phyloP scores from a whole-genome alignment of 2,797 vertebrate genomes.

The Orientallactaga sibirica region DNA sequence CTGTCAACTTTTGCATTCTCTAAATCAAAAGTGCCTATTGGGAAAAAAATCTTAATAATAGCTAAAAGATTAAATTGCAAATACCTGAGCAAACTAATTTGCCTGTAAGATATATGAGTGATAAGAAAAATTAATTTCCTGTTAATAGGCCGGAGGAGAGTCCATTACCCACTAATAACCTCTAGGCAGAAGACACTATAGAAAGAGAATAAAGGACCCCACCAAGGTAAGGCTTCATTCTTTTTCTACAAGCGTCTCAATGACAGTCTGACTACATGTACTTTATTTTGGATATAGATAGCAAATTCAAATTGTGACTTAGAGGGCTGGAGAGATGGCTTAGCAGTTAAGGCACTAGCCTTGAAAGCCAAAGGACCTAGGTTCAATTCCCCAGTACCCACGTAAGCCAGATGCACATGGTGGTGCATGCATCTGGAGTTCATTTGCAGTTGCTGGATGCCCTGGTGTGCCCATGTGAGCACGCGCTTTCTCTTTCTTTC shows the following conservation, averaged over 20 bases:
- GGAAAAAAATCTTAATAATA: constrained; percentile 1
- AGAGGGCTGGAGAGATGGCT: neutral
- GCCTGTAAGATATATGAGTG: constrained; percentile 21
- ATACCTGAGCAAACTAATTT: constrained; percentile 48
- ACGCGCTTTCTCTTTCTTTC: too few species aligned
- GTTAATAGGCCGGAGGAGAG: neutral
- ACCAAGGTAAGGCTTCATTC: neutral
- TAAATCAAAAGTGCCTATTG: constrained; percentile 36
- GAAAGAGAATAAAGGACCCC: neutral
- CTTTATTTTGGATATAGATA: neutral
- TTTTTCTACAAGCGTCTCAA: neutral
- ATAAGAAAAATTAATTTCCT: constrained; percentile 50
- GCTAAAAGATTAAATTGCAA: constrained; percentile 55
- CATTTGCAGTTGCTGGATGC: too few species aligned
- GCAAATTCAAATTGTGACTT: neutral
- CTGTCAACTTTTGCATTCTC: neutral
- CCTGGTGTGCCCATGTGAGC: too few species aligned
- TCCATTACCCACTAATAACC: neutral
- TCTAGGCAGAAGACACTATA: neutral
- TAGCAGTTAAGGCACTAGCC: too few species aligned
- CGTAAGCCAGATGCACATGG: too few species aligned
- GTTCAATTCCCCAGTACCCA: too few species aligned
- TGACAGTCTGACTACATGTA: neutral
- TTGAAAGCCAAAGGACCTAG: too few species aligned
- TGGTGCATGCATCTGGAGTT: too few species aligned